These are phyloP conservation scores for Cybosia mesomella DNA, from an alignment of 2,888 invertebrate species.

Conservation along the genomic window DNA sequence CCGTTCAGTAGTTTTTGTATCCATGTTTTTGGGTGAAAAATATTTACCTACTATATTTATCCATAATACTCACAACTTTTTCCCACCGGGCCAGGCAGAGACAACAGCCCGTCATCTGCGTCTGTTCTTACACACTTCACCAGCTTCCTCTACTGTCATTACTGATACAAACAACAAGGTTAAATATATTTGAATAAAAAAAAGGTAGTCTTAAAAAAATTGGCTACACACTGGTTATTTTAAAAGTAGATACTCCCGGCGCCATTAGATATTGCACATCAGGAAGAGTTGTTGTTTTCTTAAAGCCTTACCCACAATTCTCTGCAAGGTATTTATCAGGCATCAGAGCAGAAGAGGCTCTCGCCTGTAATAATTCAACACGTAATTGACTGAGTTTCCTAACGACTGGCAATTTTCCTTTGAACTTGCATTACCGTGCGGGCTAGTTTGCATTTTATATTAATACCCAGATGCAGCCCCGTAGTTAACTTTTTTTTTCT, in stretches of 20 bases:
- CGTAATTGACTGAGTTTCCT: not conserved
- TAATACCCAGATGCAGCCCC: not conserved
- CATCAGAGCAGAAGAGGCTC: slow-evolving; percentile 4
- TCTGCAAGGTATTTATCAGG: not conserved
- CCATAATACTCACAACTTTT: too few species aligned
- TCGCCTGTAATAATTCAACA: slow-evolving; percentile 2
- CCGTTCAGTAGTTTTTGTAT: too few species aligned
- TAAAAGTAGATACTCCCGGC: not conserved
- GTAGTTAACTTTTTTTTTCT: not conserved
- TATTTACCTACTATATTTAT: too few species aligned
- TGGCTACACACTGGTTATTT: not conserved
- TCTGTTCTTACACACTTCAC: too few species aligned
- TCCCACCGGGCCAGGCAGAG: too few species aligned
- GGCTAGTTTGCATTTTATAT: not conserved
- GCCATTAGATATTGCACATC: not conserved
- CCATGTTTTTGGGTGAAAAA: too few species aligned
- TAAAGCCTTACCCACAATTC: not conserved
- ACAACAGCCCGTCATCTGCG: too few species aligned
- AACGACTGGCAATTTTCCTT: not conserved
- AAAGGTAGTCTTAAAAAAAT: too few species aligned
- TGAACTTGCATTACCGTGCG: not conserved
- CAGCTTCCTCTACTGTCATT: too few species aligned
- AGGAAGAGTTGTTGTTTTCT: not conserved
- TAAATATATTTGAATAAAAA: too few species aligned
- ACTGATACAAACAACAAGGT: too few species aligned